Evolutionary conservation across 2,113 vertebrate species (phyloP).

Genomic region (Climacteris rufus): DNA sequence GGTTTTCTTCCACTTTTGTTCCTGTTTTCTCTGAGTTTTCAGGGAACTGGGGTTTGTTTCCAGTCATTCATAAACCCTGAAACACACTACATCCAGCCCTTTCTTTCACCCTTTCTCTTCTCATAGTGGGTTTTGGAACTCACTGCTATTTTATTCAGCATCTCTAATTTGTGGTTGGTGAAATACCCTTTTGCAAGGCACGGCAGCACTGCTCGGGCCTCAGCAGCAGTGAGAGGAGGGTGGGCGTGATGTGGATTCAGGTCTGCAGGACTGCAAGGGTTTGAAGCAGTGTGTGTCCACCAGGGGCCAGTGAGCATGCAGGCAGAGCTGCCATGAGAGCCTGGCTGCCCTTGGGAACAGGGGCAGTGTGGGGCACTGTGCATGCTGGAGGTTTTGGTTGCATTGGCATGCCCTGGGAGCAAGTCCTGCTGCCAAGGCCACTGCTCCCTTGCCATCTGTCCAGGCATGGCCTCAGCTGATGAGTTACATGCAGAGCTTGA

Average conservation of each 20-base stretch:
- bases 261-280: neutral
- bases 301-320: too few relatives aligned
- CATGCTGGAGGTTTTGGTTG: neutral
- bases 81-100: neutral
- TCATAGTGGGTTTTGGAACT: neutral
- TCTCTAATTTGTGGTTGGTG: neutral
- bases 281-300: neutral
- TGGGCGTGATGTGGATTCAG: neutral
- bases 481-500: neutral
- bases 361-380: accelerated
- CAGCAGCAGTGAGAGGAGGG: accelerated
- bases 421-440: neutral
- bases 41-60: neutral
- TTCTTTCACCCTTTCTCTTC: neutral
- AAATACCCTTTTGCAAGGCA: neutral
- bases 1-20: conserved; percentile 41
- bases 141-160: neutral
- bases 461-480: accelerated
- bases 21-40: conserved; percentile 4
- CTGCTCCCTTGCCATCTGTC: neutral
- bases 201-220: accelerated
- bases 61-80: neutral
- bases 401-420: accelerated
- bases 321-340: neutral
- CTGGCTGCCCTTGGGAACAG: accelerated